Evolutionary conservation across 2,797 vertebrate species (phyloP), one percentile per base, ranked within the genome.

Genomic region (Sebastes diploproa): DNA sequence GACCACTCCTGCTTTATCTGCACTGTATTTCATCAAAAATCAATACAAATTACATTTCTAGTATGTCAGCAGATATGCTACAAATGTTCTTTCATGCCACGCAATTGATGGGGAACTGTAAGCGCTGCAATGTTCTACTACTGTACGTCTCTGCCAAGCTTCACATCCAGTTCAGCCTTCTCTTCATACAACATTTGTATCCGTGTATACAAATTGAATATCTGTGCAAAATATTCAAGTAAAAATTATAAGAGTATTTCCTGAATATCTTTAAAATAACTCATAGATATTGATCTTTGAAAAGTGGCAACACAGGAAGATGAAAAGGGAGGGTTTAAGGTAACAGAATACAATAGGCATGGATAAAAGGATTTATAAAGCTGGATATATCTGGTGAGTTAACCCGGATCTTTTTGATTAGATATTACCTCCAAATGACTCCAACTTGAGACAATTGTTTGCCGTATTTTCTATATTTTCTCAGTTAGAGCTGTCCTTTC

Each of bases 31-130:
- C 30, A 86, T 61, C 46, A 77, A 60, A 60, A 77, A 87, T 83
- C 86, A 61, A 86, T 90, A 77, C 22, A 71, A 82, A 87, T 78
- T 46, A 66, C 30, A 56, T 84, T 85, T 79, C 42, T 50, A 36
- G 23, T 46, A 52, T 65, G 65, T 77, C 82, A 80, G 68, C 78
- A 85, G 50, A 72, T 50, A 75, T 46, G 50, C 64, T 32, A 18
- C 20, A 27, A 58, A 74, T 73, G 10, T 63, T 58, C 73, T 67
- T 69, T 61, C 38, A 54, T 84, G 66, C 65, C 25, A 32, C 74
- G 77, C 6, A 42, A 52, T 88, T 77, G 29, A 86, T 75, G 50
- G 60, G n/a, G 42, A 52, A 76, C 30, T 72, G 59, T 66, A 65
- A 84, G 55, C 36, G 62, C 67, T 46, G 73, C 82, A 71, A 32